Evolutionary conservation across 2,888 invertebrate genomes (phyloP), one percentile per base, ranked within the genome.

Genomic region (Apeira syringaria): DNA sequence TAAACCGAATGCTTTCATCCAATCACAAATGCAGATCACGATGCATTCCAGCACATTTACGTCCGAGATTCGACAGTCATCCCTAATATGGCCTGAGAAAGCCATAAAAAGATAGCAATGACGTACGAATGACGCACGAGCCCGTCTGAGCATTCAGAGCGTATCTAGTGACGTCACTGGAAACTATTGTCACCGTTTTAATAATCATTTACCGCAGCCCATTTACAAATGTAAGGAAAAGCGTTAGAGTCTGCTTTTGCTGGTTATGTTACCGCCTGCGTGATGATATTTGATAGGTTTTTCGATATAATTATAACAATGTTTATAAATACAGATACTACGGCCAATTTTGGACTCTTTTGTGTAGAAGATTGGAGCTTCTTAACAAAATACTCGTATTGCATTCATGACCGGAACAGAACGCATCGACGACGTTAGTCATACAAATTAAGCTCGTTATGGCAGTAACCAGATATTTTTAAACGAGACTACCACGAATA

Each of bases 81-180:
- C 29, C 48, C 45, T 42, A 45, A 33, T 42, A 47, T 34, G 41
- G 50, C 3, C 24, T 22, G 40, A 45, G 70, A 73, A 71, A 72
- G 67, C 63, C 59, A 40, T 55, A 61, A 45, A 64, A 60, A 66
- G 74, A 69, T 59, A 65, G 59, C 59, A 47, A 60, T 76, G 77
- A 75, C 78, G 78, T 77, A 51, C 50, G 7, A 36, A 54, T 84
- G 84, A 84, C 84, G 85, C 82, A 79, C 70, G 34, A 39, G 53
- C 58, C 39, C 55, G 53, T 42, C 57, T 54, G 56, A 65, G 64
- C 60, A 71, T 68, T 67, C 68, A 59, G 62, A 62, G 58, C 71
- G 72, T 70, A 71, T 74, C 77, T 67, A 63, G 53, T 79, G 72
- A 82, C 83, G 80, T 82, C 80, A 76, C 62, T 47, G 55, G 56